Evolutionary conservation across 2,797 vertebrate genomes (phyloP).

Genomic region (Propithecus perrieri): DNA sequence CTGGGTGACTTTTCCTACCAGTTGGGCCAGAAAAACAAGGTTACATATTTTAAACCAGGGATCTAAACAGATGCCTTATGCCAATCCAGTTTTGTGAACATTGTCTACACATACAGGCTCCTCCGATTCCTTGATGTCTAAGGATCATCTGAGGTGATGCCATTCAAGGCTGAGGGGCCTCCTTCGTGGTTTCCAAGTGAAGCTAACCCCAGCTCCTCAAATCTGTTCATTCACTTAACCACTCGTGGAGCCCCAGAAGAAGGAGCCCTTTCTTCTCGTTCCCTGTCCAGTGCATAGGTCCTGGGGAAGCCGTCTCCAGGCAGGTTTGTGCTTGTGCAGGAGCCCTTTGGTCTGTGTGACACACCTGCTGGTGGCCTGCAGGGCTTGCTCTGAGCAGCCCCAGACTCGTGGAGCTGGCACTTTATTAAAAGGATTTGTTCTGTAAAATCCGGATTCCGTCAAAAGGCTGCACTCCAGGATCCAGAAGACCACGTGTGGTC

Average conservation of each 20-base stretch:
- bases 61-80: background rate
- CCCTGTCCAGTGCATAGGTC: background rate
- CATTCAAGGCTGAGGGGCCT: background rate
- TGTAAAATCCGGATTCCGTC: too few relatives aligned
- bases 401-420: background rate
- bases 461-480: too few relatives aligned
- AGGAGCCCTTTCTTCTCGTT: background rate
- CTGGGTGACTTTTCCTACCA: constrained; percentile 35
- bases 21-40: background rate
- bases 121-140: background rate
- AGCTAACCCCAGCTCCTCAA: background rate
- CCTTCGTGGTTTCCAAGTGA: background rate
- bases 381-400: background rate
- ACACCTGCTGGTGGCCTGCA: background rate
- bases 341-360: background rate
- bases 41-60: background rate
- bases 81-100: background rate
- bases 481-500: too few relatives aligned
- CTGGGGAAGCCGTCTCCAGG: background rate
- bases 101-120: fast-evolving
- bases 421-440: too few relatives aligned
- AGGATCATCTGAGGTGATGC: background rate
- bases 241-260: background rate
- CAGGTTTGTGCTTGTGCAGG: background rate
- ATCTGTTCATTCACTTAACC: background rate